Evolutionary conservation across 2,113 vertebrate genomes (phyloP).

Genomic region (Pachyramphus minor): DNA sequence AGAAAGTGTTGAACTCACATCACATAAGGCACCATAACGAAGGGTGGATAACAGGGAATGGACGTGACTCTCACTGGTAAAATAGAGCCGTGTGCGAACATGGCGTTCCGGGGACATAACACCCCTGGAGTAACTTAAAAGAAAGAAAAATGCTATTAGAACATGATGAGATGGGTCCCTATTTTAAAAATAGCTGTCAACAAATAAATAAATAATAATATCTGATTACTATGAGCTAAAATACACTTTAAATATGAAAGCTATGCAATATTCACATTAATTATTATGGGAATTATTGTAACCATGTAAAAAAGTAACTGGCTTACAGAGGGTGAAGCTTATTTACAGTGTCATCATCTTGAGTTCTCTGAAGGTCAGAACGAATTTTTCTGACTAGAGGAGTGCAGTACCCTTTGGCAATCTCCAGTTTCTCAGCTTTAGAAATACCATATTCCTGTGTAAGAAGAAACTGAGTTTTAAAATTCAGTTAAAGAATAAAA

Average conservation of each 20-base stretch:
- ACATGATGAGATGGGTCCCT: not conserved
- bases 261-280: not conserved
- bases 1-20: constrained; percentile 72
- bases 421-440: constrained; percentile 86
- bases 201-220: not conserved
- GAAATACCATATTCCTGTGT: constrained; percentile 88
- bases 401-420: constrained; percentile 90
- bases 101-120: constrained; percentile 90
- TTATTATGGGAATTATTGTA: not conserved
- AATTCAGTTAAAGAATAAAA: not conserved
- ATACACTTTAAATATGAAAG: not conserved
- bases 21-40: constrained; percentile 86
- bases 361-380: constrained; percentile 88
- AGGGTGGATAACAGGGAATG: constrained; percentile 87
- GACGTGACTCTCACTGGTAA: constrained; percentile 90
- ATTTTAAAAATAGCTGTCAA: not conserved
- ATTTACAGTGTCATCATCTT: constrained; percentile 92
- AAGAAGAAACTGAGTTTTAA: constrained; percentile 13
- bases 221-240: not conserved
- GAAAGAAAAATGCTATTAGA: not conserved
- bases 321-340: constrained; percentile 90
- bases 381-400: constrained; percentile 89
- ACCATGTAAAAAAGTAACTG: not conserved
- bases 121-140: constrained; percentile 84
- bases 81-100: constrained; percentile 87